A percentile compares a stretch with the other conserved stretches of the same genome.
Evolutionary conservation across 2,888 invertebrate genomes (phyloP).

Genomic region (Scotopteryx bipunctaria): DNA sequence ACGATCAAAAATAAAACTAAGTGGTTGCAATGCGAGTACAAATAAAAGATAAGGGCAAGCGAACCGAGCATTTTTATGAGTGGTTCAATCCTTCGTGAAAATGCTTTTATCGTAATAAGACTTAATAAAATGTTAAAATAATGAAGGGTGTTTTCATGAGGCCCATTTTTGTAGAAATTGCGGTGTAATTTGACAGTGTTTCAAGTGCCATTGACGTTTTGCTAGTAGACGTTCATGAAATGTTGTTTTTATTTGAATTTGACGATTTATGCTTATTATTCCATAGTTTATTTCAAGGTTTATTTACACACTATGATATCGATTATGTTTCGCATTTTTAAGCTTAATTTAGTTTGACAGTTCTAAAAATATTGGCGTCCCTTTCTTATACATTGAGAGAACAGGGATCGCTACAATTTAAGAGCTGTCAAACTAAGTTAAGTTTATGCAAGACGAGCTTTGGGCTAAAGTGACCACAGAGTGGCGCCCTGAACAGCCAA

Average conservation of each 20-base stretch:
- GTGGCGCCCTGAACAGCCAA: too few relatives aligned
- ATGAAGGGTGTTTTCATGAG: constrained; percentile 15
- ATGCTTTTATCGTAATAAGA: constrained; percentile 29
- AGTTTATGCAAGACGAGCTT: too few relatives aligned
- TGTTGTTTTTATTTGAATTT: neutral
- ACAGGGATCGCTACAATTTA: too few relatives aligned
- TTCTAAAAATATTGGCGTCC: too few relatives aligned
- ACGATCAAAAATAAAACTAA: constrained; percentile 14
- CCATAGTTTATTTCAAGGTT: too few relatives aligned
- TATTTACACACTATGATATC: too few relatives aligned
- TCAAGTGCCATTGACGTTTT: neutral
- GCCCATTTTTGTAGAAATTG: neutral
- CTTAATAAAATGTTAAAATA: constrained; percentile 21
- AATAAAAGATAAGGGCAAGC: constrained; percentile 22
- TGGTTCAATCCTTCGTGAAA: constrained; percentile 32
- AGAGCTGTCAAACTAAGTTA: too few relatives aligned
- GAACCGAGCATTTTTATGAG: constrained; percentile 25
- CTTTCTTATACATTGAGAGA: too few relatives aligned
- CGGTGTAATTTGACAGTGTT: neutral
- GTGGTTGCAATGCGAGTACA: constrained; percentile 27
- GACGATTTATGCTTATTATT: neutral
- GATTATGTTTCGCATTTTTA: too few relatives aligned
- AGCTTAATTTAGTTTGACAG: too few relatives aligned
- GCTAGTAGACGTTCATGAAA: neutral
- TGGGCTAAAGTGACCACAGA: too few relatives aligned